Evolutionary conservation across 2,797 vertebrate species (phyloP).

Genomic region (Zalophus californianus): DNA sequence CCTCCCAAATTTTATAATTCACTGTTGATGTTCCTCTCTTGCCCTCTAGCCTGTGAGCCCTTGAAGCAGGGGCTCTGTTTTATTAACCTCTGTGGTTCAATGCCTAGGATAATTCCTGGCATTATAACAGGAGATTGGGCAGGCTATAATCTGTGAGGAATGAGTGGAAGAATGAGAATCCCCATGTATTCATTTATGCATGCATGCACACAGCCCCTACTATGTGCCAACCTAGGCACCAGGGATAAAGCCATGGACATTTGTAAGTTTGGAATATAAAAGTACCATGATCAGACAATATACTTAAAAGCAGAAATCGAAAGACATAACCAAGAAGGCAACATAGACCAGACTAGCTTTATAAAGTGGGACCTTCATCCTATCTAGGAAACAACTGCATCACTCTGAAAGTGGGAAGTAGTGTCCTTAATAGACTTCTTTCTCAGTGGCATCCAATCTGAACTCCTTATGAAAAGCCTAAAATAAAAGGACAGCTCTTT

Average conservation of each 20-base stretch:
- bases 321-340: constrained; percentile 26
- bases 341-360: neutral
- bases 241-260: neutral
- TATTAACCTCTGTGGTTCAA: neutral
- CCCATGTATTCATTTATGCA: neutral
- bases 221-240: neutral
- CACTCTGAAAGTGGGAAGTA: constrained; percentile 20
- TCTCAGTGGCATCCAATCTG: constrained; percentile 6
- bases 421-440: constrained; percentile 27
- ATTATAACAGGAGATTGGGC: neutral
- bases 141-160: neutral
- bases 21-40: neutral
- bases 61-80: neutral
- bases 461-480: constrained; percentile 7
- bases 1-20: neutral
- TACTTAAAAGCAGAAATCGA: constrained; percentile 44
- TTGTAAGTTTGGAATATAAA: neutral
- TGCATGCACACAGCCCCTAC: neutral
- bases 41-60: neutral
- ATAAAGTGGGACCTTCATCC: neutral
- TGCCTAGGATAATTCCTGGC: neutral
- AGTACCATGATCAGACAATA: neutral
- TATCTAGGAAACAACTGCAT: constrained; percentile 16
- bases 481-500: constrained; percentile 55
- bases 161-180: neutral